Base-by-base conservation (phyloP, 2,113 vertebrate genomes). In the Limanda limanda region DNA sequence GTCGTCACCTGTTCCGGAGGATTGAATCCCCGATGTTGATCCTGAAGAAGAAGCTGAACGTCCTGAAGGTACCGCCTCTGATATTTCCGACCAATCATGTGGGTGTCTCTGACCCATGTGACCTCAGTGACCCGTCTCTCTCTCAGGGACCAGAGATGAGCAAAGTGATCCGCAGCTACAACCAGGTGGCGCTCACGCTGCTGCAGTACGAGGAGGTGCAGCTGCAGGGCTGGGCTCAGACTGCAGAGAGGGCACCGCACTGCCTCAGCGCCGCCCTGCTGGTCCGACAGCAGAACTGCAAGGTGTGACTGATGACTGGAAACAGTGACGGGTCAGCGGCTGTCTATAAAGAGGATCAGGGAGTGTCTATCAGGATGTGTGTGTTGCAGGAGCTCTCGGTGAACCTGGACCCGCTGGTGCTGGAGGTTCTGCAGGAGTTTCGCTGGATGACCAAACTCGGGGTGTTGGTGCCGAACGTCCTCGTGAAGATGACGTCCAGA, bases 1-100 rank as follows among this genome's bases (percentile, higher is more conserved):
- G 94, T 78, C 94, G 92, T n/a, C 94, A 96, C 68, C 92, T 96
- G 5, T 94, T 94, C 86, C 93, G 94, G 79, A 96, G 94, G 91
- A 93, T 96, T 56, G 92, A 96, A 51, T 73, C 78, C 71, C 95
- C 96, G 56, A 96, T 96, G 95, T 84, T 89, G 78, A 82, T 94
- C 72, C 88, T 96, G 65, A 96, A 94, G 88, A 92, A 91, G 71
- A 95, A 96, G 84, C 79, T 93, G 0, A 66, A 93, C 1, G 66
- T 95, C 79, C 27, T 96, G 18, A 92, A 95, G 94, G 96, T 96
- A 61, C 15, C 3, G 17, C 18, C 1, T 55, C 31, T 25, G 27
- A 31, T 2, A 3, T 17, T 1, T 40, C n/a, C 1, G 59, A 8
- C 51, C 23, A 3, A 2, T 74, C 23, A 1, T 6, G 6, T 70